phyloP scores from a whole-genome alignment of 2,113 vertebrate species.

The Micromys minutus region DNA sequence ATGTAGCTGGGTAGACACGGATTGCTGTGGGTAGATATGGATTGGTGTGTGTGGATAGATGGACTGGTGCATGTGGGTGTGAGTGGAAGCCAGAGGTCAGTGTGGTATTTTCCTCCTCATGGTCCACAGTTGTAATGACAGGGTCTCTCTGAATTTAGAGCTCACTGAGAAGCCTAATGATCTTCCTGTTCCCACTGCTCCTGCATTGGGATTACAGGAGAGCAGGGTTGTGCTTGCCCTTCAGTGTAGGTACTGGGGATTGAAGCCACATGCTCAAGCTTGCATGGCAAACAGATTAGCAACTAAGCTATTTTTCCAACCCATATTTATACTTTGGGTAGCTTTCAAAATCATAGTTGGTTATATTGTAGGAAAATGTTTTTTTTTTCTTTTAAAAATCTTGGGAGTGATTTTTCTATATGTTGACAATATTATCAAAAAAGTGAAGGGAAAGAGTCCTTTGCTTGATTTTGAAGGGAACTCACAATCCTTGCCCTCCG shows the following conservation, averaged over 20 bases:
- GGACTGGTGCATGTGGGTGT: no score
- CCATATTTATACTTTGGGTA: background rate
- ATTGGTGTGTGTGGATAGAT: background rate
- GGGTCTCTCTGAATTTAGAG: background rate
- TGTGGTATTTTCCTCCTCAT: background rate
- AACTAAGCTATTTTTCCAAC: background rate
- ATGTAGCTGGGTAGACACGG: no score
- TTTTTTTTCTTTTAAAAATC: background rate
- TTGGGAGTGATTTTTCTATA: background rate
- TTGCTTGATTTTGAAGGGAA: background rate
- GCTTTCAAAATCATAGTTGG: background rate
- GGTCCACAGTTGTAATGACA: background rate
- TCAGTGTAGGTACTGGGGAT: background rate
- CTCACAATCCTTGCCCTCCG: background rate
- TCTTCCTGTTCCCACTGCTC: background rate
- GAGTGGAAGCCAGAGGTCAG: background rate
- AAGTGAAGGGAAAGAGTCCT: background rate
- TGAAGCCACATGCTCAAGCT: background rate
- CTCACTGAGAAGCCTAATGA: background rate
- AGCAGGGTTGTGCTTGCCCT: no score
- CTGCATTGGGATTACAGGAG: background rate
- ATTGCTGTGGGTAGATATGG: no score
- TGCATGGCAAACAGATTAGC: background rate
- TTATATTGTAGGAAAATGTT: background rate
- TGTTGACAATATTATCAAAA: background rate